Evolutionary conservation across 2,888 invertebrate species (phyloP), one percentile per base, ranked within the genome.

Genomic region (Dynastes hyllus): DNA sequence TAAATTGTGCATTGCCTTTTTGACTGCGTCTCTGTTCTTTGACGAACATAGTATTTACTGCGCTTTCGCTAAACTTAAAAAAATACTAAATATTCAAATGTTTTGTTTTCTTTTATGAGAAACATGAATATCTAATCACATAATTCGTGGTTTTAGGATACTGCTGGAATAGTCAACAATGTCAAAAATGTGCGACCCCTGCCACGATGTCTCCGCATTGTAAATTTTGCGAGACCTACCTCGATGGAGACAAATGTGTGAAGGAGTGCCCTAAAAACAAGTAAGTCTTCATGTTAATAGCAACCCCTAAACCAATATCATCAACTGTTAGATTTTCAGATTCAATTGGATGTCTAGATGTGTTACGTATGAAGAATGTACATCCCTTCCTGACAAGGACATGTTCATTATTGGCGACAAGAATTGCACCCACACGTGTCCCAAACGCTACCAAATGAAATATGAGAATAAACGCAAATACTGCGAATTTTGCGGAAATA

Each of bases 331-430:
- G 65, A 22, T 79, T 78, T 85, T 67, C 84, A 89, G 88, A 79
- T 85, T 84, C 63, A 78, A 80, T 3, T 76, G 83, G 55, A 67
- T 84, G 75, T 79, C 82, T 86, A 87, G 82, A 70, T 98, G 98
- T 86, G 90, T 97, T 40, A 93, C 93, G 0, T 89, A 90, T 69
- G 87, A 91, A 0, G 93, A 95, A 85, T 98, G 98, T 85, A 84
- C 86, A 1, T 84, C 85, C 37, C 87, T 90, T 8, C 65, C 78
- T n/a, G 67, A 66, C 2, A 78, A 78, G 61, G 70, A 69, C 37
- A 29, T 81, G 63, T 80, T 69, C 32, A 78, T 80, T 0, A 80
- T 91, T 0, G 93, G 92, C 87, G 90, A 92, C n/a, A 90, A 91
- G 2, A 88, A 90, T 29, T 97, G 97, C 87, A 87, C 93, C 2